These are phyloP conservation scores for Poeciliopsis turrubarensis DNA, from an alignment of 2,113 vertebrate genomes.

Conservation along the genomic window DNA sequence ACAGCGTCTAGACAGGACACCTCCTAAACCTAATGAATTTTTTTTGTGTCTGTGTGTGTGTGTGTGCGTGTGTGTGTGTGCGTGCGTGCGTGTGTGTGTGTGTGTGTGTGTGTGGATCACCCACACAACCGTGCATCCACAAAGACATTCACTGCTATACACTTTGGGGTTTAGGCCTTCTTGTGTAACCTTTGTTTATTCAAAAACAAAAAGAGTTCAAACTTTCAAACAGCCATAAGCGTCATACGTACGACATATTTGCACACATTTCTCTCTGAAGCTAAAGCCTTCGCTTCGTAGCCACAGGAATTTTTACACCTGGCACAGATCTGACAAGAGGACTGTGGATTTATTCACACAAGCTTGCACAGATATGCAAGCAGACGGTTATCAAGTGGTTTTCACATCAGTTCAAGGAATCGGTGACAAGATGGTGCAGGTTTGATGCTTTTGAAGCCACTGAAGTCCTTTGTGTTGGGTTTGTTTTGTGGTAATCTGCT, in stretches of 20 bases:
- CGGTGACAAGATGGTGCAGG: conserved; percentile 13
- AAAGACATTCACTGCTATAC: conserved; percentile 2
- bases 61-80: too few relatives aligned
- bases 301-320: conserved; percentile 59
- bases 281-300: conserved; percentile 20
- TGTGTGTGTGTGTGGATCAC: conserved; percentile 38
- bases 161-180: conserved; percentile 24
- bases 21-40: conserved; percentile 75
- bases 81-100: neutral
- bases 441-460: conserved; percentile 31
- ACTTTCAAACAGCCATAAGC: neutral
- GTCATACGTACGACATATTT: neutral
- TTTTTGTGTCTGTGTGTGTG: too few relatives aligned
- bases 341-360: conserved; percentile 8
- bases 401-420: conserved; percentile 19
- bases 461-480: neutral
- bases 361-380: neutral
- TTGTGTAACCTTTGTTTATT: conserved; percentile 18
- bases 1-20: conserved; percentile 77
- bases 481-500: neutral
- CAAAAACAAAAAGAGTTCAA: conserved; percentile 1
- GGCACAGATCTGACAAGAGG: conserved; percentile 43
- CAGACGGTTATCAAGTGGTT: conserved; percentile 34
- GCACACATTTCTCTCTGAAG: neutral
- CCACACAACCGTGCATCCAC: conserved; percentile 10